Base-by-base conservation (phyloP, 2,113 vertebrate species). In the Myiozetetes cayanensis region DNA sequence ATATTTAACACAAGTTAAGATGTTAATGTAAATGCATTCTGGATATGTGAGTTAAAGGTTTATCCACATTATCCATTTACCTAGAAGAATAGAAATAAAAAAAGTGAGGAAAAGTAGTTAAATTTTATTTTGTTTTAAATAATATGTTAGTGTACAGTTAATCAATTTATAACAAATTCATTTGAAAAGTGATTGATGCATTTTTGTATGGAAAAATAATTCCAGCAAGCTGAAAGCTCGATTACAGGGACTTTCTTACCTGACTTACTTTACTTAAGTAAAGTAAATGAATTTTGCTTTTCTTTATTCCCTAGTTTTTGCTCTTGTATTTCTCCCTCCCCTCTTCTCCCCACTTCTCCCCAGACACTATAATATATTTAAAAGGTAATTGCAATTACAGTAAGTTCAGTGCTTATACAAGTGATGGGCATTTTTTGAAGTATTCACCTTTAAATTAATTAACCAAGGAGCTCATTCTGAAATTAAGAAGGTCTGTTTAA, bases 301-400 rank as follows among this genome's bases (percentile, higher is more conserved):
- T 8, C 5, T 4, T 9, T 5, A 37, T 3, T 2, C 6, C 6
- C 3, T 19, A 20, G 25, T 16, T 47, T 63, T 56, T 61, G 0
- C 17, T 76, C 78, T 53, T 68, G 74, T 76, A 15, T 89, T 20
- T 9, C n/a, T 37, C 58, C 23, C 12, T 8, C 5, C 17, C 3
- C 19, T 6, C 56, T n/a, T n/a, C 33, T 13, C 37, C 19, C 55
- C 17, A 13, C 31, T 13, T 7, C 15, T 17, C 35, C 47, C 25
- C 4, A 12, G 14, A 35, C 10, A 56, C 71, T 18, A 27, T 27
- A 65, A 49, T 31, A 23, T 78, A 67, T 67, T 63, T 75, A 78
- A 67, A 77, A 70, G 9, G n/a, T 15, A 81, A 20, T 62, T 92
- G 14, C 52, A 93, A 37, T 93, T 70, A 39, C 14, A 46, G 8